Base-by-base conservation (phyloP, 30 jellyfish, hydroid and myxozoan genomes). In the Hydra vulgaris region DNA sequence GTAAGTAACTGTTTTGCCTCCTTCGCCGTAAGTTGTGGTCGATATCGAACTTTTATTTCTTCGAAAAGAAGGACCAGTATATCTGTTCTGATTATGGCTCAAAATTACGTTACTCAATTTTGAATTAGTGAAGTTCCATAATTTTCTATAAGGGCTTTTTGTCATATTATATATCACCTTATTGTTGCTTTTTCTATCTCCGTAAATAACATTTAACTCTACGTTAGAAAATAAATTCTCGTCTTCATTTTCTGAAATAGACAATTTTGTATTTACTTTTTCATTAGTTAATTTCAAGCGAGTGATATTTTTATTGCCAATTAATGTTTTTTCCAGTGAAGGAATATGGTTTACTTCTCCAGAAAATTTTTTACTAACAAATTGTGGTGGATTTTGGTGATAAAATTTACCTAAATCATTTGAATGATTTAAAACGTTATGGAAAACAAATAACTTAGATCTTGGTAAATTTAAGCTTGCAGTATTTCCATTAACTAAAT, bases 121-220 rank as follows among this genome's bases (percentile, higher is more conserved):
- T 12, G 61, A 40, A 40, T 40, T 40, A 40, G 5, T 40, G 8
- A 12, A 40, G 12, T 12, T 40, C 12, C 8, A 40, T 3, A 12
- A 40, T 40, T 40, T 40, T 40, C 12, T 12, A 40, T 40, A 12
- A 40, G 61, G 12, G 12, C 12, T 40, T 3, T 40, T 15, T 68
- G 7, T 68, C 16, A 3, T 23, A 4, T 68, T 23, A 23, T n/a
- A 68, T 3, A 3, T 68, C 27, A 3, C 75, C 75, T 68, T 16
- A 8, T 16, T 23, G 27, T 68, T 68, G 8, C 75, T 68, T 8
- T n/a, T 15, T 68, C 16, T 68, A 68, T 68, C 75, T 23, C 75
- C 75, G 75, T 68, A 68, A 68, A 68, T 68, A 68, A 68, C 75
- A 5, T 68, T 68, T 68, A 68, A 68, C 27, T 68, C 75, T n/a